Conservation (phyloP, 1,140 invertebrate species). For the Meloidogyne floridensis region DNA sequence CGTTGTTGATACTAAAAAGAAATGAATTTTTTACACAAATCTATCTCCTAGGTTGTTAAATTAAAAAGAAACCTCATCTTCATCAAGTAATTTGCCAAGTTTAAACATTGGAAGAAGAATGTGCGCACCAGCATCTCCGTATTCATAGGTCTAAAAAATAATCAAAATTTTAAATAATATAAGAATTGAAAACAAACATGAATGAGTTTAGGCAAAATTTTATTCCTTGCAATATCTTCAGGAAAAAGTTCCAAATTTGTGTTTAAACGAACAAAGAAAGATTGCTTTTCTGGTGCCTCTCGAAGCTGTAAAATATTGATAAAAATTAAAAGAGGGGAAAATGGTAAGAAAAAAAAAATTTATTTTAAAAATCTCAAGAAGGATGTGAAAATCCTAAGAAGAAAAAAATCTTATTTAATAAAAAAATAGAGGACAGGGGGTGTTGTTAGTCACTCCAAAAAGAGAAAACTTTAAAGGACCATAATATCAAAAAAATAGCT, state of each 20-base stretch:
- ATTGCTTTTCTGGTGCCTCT: constrained; percentile 61
- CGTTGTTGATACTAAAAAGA: constrained; percentile 79
- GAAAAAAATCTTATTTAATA: too few relatives aligned
- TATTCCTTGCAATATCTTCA: constrained; percentile 84
- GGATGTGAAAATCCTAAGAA: too few relatives aligned
- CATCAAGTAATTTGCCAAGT: constrained; percentile 72
- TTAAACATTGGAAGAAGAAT: constrained; percentile 70
- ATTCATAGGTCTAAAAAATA: constrained; percentile 61
- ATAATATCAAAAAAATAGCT: too few relatives aligned
- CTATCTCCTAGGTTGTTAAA: not conserved
- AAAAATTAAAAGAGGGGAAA: not conserved
- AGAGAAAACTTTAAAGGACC: too few relatives aligned
- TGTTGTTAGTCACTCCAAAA: too few relatives aligned
- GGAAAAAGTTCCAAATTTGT: constrained; percentile 87
- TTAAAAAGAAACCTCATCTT: constrained; percentile 72
- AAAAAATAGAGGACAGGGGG: too few relatives aligned
- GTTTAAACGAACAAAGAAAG: constrained; percentile 85
- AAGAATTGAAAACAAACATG: constrained; percentile 86
- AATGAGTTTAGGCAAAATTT: constrained; percentile 89
- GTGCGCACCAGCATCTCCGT: constrained; percentile 68
- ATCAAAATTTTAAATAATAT: constrained; percentile 71
- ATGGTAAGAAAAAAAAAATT: too few relatives aligned
- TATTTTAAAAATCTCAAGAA: too few relatives aligned
- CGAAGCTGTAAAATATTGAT: constrained; percentile 40
- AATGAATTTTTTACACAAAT: not conserved